Evolutionary conservation across 2,113 vertebrate species (phyloP).

Genomic region (Solea solea): DNA sequence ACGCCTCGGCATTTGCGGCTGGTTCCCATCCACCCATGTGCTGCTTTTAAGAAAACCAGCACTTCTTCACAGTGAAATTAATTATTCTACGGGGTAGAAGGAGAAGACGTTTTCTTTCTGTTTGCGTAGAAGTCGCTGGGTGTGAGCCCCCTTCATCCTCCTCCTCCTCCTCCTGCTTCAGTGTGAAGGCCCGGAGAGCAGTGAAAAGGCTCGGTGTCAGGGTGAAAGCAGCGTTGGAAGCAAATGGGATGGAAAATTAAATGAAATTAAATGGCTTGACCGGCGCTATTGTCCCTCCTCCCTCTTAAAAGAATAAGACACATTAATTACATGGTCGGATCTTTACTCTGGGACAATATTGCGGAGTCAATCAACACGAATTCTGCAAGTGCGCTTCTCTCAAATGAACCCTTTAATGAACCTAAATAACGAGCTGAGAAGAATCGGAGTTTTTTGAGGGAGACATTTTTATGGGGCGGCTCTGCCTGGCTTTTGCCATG

Average conservation of each 20-base stretch:
- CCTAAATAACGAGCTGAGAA: slow-evolving; percentile 77
- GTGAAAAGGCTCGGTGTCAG: slow-evolving; percentile 90
- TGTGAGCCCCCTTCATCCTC: slow-evolving; percentile 80
- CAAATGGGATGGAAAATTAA: slow-evolving; percentile 99
- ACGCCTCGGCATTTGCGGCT: slow-evolving; percentile 92
- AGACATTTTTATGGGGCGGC: slow-evolving; percentile 69
- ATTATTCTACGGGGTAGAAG: slow-evolving; percentile 84
- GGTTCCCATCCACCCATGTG: slow-evolving; percentile 91
- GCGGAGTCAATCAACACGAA: slow-evolving; percentile 88
- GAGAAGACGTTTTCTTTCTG: slow-evolving; percentile 88
- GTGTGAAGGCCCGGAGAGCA: slow-evolving; percentile 84
- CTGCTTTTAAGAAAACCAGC: slow-evolving; percentile 79
- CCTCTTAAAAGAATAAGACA: slow-evolving; percentile 87
- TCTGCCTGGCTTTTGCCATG: slow-evolving; percentile 75
- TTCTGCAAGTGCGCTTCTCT: slow-evolving; percentile 84
- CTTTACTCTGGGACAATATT: slow-evolving; percentile 94
- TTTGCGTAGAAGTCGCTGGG: slow-evolving; percentile 80
- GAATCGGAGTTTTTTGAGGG: slow-evolving; percentile 76
- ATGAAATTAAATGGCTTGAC: slow-evolving; percentile 99
- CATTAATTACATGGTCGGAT: slow-evolving; percentile 98
- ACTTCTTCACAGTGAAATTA: slow-evolving; percentile 90
- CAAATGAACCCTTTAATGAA: slow-evolving; percentile 78
- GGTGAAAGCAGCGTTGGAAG: slow-evolving; percentile 91
- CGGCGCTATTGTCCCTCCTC: slow-evolving; percentile 88
- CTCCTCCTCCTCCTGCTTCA: slow-evolving; percentile 68